Percentiles rank a stretch among this genome's conserved stretches.
These are phyloP conservation scores for Gymnocephalus cernua DNA, from an alignment of 2,113 vertebrate species.

Conservation along the genomic window DNA sequence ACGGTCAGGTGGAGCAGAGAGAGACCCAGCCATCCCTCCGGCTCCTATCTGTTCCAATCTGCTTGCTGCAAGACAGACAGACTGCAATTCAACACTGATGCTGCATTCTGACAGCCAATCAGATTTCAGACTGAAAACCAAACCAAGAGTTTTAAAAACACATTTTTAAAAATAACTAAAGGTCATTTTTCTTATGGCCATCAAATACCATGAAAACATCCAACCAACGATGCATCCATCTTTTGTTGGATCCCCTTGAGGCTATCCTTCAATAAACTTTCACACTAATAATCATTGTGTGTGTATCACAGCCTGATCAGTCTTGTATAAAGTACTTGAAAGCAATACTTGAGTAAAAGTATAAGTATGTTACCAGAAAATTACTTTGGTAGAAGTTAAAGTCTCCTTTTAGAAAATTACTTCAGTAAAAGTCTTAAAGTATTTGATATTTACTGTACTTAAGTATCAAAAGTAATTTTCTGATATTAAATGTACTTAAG, in stretches of 20 bases:
- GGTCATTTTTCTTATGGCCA: background rate
- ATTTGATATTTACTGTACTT: too few species aligned
- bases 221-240: background rate
- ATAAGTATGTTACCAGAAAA: too few species aligned
- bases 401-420: too few species aligned
- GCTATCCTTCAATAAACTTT: too few species aligned
- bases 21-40: background rate
- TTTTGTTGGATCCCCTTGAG: too few species aligned
- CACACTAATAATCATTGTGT: too few species aligned
- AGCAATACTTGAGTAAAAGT: too few species aligned
- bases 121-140: background rate
- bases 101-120: background rate
- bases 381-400: too few species aligned
- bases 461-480: too few species aligned
- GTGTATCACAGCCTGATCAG: background rate
- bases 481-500: too few species aligned
- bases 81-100: background rate
- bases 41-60: background rate
- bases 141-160: background rate
- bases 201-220: background rate
- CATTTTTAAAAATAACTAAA: background rate
- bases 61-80: background rate
- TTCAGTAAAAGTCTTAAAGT: too few species aligned
- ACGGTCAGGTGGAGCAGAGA: slow-evolving; percentile 10
- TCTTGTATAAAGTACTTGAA: too few species aligned